Evolutionary conservation across 2,113 vertebrate genomes (phyloP).

Genomic region (Tetrax tetrax): DNA sequence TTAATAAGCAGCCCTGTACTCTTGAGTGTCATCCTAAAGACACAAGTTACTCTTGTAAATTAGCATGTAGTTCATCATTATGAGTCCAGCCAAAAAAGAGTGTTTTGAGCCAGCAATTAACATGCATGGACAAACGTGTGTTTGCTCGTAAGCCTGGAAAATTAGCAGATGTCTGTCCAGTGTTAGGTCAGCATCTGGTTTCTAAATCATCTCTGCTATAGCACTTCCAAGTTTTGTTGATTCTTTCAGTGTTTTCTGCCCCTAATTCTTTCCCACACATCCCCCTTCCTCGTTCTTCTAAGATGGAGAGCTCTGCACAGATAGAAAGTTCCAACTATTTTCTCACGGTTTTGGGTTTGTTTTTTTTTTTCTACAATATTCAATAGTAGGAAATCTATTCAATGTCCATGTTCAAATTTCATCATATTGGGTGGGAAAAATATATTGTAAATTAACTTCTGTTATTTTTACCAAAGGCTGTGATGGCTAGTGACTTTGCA

Average conservation of each 20-base stretch:
- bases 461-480: conserved; percentile 77
- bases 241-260: not conserved
- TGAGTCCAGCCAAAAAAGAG: not conserved
- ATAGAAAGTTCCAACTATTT: not conserved
- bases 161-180: conserved; percentile 11
- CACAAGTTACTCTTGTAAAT: not conserved
- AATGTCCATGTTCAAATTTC: not conserved
- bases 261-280: not conserved
- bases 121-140: not conserved
- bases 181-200: not conserved
- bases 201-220: not conserved
- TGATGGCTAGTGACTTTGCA: conserved; percentile 96
- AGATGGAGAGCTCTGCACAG: not conserved
- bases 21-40: not conserved
- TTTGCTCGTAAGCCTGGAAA: conserved; percentile 34
- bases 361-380: not conserved
- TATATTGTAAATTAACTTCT: not conserved
- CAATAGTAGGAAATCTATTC: not conserved
- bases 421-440: not conserved
- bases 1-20: not conserved
- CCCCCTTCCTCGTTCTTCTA: not conserved
- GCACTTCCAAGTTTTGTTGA: not conserved
- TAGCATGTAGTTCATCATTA: not conserved
- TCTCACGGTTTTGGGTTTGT: not conserved
- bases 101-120: not conserved